Conservation (phyloP, 2,113 vertebrate species). For the Megaceryle maxima region DNA sequence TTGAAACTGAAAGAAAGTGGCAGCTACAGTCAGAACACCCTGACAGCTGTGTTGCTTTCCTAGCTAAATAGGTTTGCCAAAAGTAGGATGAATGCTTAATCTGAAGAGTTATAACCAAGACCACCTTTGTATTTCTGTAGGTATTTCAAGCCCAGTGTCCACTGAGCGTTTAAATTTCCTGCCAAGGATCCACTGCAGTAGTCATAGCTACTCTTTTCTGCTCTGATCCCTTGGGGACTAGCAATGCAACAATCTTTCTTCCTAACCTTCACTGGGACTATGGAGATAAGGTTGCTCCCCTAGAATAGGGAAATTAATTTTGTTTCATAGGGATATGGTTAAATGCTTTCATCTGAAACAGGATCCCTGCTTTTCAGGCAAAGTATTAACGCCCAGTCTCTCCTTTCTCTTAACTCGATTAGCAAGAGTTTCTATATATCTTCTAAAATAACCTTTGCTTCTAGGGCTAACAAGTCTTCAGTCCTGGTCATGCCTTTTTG, state of each 20-base stretch:
- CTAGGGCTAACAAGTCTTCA: background rate
- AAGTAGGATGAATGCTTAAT: background rate
- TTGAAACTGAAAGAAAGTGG: background rate
- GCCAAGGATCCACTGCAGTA: background rate
- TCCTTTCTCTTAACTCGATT: background rate
- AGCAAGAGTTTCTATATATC: background rate
- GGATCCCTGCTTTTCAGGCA: background rate
- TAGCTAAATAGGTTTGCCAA: background rate
- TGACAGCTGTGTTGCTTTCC: background rate
- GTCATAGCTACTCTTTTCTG: background rate
- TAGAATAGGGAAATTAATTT: background rate
- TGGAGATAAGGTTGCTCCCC: background rate
- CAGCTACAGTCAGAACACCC: background rate
- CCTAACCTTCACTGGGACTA: background rate
- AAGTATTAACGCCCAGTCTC: background rate
- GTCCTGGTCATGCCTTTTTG: background rate
- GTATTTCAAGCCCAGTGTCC: background rate
- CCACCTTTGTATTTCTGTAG: background rate
- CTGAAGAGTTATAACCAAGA: background rate
- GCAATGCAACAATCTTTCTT: background rate
- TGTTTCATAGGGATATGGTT: background rate
- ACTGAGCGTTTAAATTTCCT: background rate
- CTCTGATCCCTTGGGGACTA: background rate
- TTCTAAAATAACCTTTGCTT: slow-evolving; percentile 3
- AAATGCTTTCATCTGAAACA: background rate